Evolutionary conservation across 2,797 vertebrate species (phyloP).

Genomic region (Monodelphis domestica): DNA sequence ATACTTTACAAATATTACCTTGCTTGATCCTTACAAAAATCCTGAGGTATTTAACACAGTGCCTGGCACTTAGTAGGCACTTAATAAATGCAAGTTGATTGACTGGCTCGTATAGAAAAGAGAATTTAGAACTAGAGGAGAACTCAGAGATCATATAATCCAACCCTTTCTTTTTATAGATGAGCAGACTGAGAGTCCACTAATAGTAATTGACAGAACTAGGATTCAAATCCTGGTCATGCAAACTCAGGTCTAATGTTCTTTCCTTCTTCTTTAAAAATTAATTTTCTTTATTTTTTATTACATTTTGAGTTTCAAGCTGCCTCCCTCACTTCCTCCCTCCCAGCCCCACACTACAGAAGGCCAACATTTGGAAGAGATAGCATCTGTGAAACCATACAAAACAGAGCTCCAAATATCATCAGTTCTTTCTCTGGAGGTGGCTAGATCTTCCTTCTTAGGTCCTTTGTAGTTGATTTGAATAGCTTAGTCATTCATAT

Average conservation of each 20-base stretch:
- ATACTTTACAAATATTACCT: neutral
- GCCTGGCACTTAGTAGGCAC: neutral
- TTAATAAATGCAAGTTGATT: neutral
- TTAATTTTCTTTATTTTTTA: too few relatives aligned
- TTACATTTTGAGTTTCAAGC: too few relatives aligned
- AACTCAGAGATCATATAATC: neutral
- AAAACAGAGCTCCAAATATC: neutral
- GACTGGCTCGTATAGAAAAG: neutral
- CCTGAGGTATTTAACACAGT: neutral
- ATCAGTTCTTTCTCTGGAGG: too few relatives aligned
- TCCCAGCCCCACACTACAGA: neutral
- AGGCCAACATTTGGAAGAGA: too few relatives aligned
- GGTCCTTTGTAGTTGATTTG: too few relatives aligned
- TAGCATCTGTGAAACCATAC: neutral
- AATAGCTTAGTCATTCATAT: too few relatives aligned
- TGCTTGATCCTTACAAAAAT: neutral
- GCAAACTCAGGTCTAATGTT: neutral
- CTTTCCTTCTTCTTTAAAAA: too few relatives aligned
- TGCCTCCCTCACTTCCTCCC: neutral
- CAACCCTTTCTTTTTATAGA: neutral
- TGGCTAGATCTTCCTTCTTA: neutral
- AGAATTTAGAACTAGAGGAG: neutral
- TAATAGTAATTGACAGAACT: neutral
- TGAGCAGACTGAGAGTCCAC: neutral
- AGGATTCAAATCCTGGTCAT: neutral